Evolutionary conservation across 2,888 invertebrate species (phyloP).

Genomic region (Germaria angustata): DNA sequence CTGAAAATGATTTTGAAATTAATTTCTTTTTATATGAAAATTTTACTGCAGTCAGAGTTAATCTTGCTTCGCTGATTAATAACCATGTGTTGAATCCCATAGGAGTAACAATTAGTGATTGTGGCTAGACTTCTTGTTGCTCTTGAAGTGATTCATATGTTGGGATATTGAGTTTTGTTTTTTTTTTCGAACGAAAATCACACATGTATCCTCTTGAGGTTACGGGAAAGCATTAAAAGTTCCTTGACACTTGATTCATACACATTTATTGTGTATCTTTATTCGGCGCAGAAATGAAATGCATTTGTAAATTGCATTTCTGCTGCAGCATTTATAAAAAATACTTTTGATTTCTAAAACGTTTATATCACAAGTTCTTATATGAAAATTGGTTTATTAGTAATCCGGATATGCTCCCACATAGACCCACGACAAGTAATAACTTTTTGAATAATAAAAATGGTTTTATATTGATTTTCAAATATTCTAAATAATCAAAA

Average conservation of each 20-base stretch:
- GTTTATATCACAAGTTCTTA: too few species aligned
- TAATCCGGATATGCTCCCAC: too few species aligned
- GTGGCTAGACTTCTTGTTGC: conserved; percentile 50
- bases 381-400: too few species aligned
- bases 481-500: too few species aligned
- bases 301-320: too few species aligned
- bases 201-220: conserved; percentile 54
- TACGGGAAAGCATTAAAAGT: conserved; percentile 35
- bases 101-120: conserved; percentile 31
- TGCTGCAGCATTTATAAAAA: too few species aligned
- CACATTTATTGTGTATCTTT: background rate
- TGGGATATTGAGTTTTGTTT: conserved; percentile 40
- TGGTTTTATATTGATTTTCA: too few species aligned
- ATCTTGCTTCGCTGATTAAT: conserved; percentile 21
- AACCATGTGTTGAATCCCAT: conserved; percentile 45
- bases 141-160: conserved; percentile 43
- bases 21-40: conserved; percentile 46
- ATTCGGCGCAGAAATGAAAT: too few species aligned
- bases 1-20: conserved; percentile 10
- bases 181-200: background rate
- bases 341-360: too few species aligned
- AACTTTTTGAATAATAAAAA: too few species aligned
- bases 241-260: conserved; percentile 55
- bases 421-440: too few species aligned
- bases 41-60: background rate